Evolutionary conservation across 2,888 invertebrate genomes (phyloP).

Genomic region (Acleris sparsana): DNA sequence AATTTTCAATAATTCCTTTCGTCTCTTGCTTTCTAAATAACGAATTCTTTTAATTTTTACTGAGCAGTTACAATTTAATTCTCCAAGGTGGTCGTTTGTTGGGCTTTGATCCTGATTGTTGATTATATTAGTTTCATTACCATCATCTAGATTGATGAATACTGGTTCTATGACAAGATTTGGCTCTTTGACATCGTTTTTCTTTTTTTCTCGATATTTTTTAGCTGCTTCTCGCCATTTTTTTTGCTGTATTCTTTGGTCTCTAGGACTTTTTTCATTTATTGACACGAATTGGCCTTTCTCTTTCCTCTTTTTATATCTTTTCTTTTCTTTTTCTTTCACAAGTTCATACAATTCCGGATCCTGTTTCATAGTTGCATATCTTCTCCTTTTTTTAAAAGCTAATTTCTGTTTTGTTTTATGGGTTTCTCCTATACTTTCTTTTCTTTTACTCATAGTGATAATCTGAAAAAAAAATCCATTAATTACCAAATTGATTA

Average conservation of each 20-base stretch:
- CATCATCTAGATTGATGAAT: not conserved
- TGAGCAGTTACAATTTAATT: slow-evolving; percentile 12
- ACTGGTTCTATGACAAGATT: slow-evolving; percentile 6
- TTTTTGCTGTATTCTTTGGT: too few relatives aligned
- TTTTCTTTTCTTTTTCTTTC: too few relatives aligned
- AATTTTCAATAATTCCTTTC: not conserved
- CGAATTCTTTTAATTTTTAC: slow-evolving; percentile 2
- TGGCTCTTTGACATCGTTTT: not conserved
- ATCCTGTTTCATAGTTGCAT: slow-evolving; percentile 4
- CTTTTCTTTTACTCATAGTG: slow-evolving; percentile 11
- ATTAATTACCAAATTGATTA: not conserved
- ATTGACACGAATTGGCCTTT: too few relatives aligned
- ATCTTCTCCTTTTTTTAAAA: slow-evolving; percentile 3
- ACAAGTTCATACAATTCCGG: not conserved
- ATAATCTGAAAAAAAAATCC: slow-evolving; percentile 7
- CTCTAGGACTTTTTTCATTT: too few relatives aligned
- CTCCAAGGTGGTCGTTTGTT: slow-evolving; percentile 1
- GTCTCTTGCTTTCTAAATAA: slow-evolving; percentile 10
- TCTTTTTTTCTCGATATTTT: not conserved
- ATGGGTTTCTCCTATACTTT: not conserved
- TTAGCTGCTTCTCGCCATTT: too few relatives aligned
- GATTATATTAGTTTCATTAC: slow-evolving; percentile 2
- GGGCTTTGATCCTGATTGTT: not conserved
- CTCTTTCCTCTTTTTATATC: too few relatives aligned
- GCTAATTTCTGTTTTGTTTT: slow-evolving; percentile 5